phyloP scores from a whole-genome alignment of 2,113 vertebrate genomes.

The Butorides virescens region DNA sequence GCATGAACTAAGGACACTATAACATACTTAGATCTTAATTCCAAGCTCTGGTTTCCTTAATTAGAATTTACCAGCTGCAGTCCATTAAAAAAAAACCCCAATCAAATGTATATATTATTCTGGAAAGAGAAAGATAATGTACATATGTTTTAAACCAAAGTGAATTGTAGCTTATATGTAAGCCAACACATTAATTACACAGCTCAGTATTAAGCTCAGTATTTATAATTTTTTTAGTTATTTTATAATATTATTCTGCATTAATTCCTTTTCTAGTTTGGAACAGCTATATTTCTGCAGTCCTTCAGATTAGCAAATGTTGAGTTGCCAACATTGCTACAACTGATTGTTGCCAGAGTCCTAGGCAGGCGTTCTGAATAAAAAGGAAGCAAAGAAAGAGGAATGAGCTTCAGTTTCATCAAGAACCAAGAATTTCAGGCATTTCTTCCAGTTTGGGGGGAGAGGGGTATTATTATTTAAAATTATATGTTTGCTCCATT shows the following conservation, averaged over 20 bases:
- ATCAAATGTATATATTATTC: not conserved
- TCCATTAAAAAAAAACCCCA: not conserved
- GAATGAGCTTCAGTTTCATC: not conserved
- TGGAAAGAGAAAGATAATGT: not conserved
- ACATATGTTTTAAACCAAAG: not conserved
- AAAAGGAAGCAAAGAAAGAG: not conserved
- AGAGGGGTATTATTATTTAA: not conserved
- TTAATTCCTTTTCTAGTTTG: not conserved
- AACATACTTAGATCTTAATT: not conserved
- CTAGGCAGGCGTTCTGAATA: not conserved
- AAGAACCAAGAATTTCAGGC: not conserved
- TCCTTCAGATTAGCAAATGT: not conserved
- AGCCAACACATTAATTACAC: not conserved
- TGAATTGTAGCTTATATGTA: not conserved
- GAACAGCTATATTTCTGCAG: not conserved
- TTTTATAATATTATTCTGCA: not conserved
- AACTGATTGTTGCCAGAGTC: not conserved
- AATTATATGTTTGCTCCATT: not conserved
- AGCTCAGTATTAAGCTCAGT: not conserved
- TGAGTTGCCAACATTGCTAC: not conserved
- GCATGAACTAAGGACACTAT: not conserved
- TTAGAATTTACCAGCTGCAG: not conserved
- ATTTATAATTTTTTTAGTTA: not conserved
- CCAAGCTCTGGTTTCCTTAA: not conserved
- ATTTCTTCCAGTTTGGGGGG: not conserved